Conservation (phyloP, 2,888 invertebrate genomes). For the Sericinus montela region DNA sequence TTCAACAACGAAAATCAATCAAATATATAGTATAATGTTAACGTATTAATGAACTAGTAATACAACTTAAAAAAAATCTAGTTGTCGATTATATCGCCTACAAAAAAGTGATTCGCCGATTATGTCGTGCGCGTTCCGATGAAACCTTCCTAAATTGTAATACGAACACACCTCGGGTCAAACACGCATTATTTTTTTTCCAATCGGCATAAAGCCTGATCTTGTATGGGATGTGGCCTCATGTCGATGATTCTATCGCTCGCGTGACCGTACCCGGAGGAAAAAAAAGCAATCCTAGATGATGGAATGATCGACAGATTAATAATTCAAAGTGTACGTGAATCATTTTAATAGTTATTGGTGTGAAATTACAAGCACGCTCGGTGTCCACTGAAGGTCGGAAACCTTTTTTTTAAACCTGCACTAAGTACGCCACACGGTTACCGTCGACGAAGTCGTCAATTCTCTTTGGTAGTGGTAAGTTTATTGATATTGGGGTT, state of each 20-base stretch:
- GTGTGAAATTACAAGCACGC: neutral
- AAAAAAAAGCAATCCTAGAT: slow-evolving; percentile 1
- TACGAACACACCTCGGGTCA: slow-evolving; percentile 1
- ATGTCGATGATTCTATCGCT: neutral
- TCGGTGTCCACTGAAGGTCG: neutral
- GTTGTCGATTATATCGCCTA: neutral
- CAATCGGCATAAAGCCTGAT: neutral
- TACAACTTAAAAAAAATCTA: slow-evolving; percentile 3
- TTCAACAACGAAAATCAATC: too few relatives aligned
- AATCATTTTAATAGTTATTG: neutral
- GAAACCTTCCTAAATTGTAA: slow-evolving; percentile 2
- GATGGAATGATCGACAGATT: neutral
- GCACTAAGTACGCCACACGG: too few relatives aligned
- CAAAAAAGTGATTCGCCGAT: neutral
- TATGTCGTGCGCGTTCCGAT: slow-evolving; percentile 5
- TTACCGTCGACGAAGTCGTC: too few relatives aligned
- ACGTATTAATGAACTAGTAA: neutral
- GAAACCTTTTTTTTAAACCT: too few relatives aligned
- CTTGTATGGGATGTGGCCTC: neutral
- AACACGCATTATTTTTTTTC: neutral
- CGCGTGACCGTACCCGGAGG: slow-evolving; percentile 4
- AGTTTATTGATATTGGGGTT: too few relatives aligned
- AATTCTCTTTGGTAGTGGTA: too few relatives aligned
- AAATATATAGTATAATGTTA: too few relatives aligned
- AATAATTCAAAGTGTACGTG: neutral